Evolutionary conservation across 2,888 invertebrate genomes (phyloP).

Genomic region (Endotricha flammealis): DNA sequence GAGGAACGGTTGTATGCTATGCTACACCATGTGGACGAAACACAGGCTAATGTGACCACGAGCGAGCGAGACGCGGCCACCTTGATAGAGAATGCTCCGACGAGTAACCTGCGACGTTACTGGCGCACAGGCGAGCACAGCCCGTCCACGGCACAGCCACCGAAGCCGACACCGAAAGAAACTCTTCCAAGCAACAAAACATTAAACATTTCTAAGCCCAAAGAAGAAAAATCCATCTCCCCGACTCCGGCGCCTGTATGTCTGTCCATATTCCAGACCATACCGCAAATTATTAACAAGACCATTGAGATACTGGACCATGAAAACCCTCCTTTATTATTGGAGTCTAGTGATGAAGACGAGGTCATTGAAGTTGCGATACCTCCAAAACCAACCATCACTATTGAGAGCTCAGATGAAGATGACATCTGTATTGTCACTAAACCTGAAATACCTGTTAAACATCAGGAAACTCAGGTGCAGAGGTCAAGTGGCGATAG

Average conservation of each 20-base stretch:
- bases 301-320: slow-evolving; percentile 57
- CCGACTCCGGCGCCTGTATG: slow-evolving; percentile 31
- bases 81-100: slow-evolving; percentile 40
- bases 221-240: slow-evolving; percentile 39
- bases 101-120: slow-evolving; percentile 56
- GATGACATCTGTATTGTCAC: slow-evolving; percentile 44
- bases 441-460: slow-evolving; percentile 27
- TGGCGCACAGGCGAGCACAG: slow-evolving; percentile 48
- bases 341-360: slow-evolving; percentile 68
- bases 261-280: slow-evolving; percentile 50
- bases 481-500: slow-evolving; percentile 31
- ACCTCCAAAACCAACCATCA: slow-evolving; percentile 67
- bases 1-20: slow-evolving; percentile 70
- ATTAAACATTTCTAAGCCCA: slow-evolving; percentile 33
- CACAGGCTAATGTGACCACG: slow-evolving; percentile 43
- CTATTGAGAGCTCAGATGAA: slow-evolving; percentile 72
- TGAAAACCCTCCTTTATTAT: slow-evolving; percentile 38
- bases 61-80: slow-evolving; percentile 33
- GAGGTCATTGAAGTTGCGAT: slow-evolving; percentile 68
- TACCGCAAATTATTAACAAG: slow-evolving; percentile 45
- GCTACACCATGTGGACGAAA: slow-evolving; percentile 65
- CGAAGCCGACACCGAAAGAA: slow-evolving; percentile 43
- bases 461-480: slow-evolving; percentile 22
- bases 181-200: slow-evolving; percentile 21
- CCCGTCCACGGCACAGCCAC: slow-evolving; percentile 28